phyloP scores from a whole-genome alignment of 2,797 vertebrate species.

The Channallabes apus region DNA sequence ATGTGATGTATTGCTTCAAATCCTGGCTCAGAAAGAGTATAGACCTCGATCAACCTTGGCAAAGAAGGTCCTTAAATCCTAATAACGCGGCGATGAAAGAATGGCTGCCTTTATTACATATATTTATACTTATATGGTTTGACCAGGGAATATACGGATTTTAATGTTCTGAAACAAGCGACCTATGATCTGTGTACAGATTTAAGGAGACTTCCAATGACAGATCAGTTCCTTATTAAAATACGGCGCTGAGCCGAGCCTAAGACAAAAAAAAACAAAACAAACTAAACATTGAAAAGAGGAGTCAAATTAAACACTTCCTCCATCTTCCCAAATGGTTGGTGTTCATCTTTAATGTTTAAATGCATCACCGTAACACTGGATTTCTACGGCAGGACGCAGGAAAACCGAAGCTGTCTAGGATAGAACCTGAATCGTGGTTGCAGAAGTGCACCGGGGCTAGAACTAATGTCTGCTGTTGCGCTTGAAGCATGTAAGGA shows the following conservation, averaged over 20 bases:
- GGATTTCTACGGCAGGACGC: neutral
- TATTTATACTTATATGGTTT: slow-evolving; percentile 30
- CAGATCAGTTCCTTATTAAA: slow-evolving; percentile 42
- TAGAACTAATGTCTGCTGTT: slow-evolving; percentile 2
- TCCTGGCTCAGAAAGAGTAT: slow-evolving; percentile 32
- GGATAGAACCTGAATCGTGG: neutral
- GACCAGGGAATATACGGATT: slow-evolving; percentile 1
- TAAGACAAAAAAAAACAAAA: neutral
- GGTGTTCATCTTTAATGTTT: slow-evolving; percentile 42
- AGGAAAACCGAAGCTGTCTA: neutral
- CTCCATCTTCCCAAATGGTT: slow-evolving; percentile 32
- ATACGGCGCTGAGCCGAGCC: slow-evolving; percentile 11
- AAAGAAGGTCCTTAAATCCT: slow-evolving; percentile 44
- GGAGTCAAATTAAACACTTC: slow-evolving; percentile 13
- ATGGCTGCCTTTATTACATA: slow-evolving; percentile 16
- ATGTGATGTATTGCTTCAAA: slow-evolving; percentile 32
- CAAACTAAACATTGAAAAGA: too few relatives aligned
- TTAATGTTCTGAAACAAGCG: slow-evolving; percentile 18
- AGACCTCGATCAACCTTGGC: slow-evolving; percentile 36
- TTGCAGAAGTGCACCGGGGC: neutral
- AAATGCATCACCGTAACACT: slow-evolving; percentile 32
- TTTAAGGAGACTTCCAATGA: slow-evolving; percentile 16
- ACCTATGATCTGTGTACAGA: slow-evolving; percentile 39
- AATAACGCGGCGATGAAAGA: slow-evolving; percentile 48
- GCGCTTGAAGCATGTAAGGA: neutral